phyloP scores from a whole-genome alignment of 2,888 invertebrate species.

The Diarsia mendica region DNA sequence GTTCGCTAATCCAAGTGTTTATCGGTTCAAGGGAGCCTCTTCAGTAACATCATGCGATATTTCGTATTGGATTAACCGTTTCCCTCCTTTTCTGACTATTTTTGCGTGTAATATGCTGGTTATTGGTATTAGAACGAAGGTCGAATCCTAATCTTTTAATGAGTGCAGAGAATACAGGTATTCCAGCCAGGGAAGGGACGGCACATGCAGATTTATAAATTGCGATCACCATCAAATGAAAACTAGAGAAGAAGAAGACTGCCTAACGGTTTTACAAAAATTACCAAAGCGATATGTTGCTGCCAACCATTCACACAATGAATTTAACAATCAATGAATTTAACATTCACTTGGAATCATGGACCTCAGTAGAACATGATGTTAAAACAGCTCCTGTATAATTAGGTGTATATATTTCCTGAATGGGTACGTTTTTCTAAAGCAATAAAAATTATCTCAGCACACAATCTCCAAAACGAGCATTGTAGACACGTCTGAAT shows the following conservation, averaged over 20 bases:
- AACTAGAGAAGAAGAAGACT: no score
- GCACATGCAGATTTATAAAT: neutral
- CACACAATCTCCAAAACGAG: constrained; percentile 34
- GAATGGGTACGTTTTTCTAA: neutral
- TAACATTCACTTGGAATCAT: neutral
- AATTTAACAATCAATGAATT: neutral
- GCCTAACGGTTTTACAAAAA: neutral
- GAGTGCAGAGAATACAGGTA: neutral
- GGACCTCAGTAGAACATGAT: neutral
- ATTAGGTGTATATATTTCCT: neutral
- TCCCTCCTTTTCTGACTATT: neutral
- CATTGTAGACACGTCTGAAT: constrained; percentile 50
- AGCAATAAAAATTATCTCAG: constrained; percentile 25
- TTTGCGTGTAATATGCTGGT: neutral
- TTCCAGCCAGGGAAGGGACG: neutral
- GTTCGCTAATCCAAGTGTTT: constrained; percentile 51
- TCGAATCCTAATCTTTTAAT: neutral
- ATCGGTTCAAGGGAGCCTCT: constrained; percentile 36
- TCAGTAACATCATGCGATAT: constrained; percentile 25
- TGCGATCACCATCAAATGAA: neutral
- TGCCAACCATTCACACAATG: no score
- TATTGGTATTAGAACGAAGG: neutral
- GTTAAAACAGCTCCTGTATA: neutral
- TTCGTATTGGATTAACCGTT: constrained; percentile 25
- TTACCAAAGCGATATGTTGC: neutral